These are phyloP conservation scores for Cryptocheilus praepositus DNA, from an alignment of 2,888 invertebrate genomes.

Conservation along the genomic window DNA sequence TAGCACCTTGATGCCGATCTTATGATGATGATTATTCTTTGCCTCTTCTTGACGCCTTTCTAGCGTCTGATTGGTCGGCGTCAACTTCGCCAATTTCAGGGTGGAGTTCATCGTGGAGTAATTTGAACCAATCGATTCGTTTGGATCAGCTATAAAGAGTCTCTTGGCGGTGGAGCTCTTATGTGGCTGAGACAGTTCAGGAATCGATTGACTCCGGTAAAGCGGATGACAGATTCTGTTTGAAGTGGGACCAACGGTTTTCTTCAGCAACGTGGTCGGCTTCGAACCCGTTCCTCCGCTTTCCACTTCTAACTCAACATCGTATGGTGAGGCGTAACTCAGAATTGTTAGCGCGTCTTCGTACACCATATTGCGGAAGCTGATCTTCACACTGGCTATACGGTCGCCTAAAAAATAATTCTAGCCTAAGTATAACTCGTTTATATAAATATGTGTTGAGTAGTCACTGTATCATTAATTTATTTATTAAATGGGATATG, in stretches of 20 bases:
- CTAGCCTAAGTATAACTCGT: too few relatives aligned
- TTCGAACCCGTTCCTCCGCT: conserved; percentile 74
- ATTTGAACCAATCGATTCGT: conserved; percentile 73
- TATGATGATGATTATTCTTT: conserved; percentile 74
- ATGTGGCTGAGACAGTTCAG: conserved; percentile 82
- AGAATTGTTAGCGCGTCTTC: conserved; percentile 93
- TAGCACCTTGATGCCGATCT: conserved; percentile 83
- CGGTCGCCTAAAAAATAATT: conserved; percentile 84
- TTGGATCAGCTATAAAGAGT: conserved; percentile 74
- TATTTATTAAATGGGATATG: too few relatives aligned
- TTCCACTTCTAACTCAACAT: conserved; percentile 86
- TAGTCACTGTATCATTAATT: too few relatives aligned
- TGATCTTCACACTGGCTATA: conserved; percentile 90
- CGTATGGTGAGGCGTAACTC: conserved; percentile 94
- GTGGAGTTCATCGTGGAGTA: conserved; percentile 73
- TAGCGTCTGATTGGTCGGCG: conserved; percentile 59
- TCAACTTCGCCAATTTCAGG: conserved; percentile 66
- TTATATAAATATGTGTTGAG: too few relatives aligned
- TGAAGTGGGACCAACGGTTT: conserved; percentile 68
- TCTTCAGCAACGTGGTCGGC: conserved; percentile 73
- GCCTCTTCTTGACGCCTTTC: conserved; percentile 74
- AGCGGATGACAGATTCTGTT: conserved; percentile 83
- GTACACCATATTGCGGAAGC: conserved; percentile 90
- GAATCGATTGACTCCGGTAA: conserved; percentile 86
- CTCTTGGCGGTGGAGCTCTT: conserved; percentile 65